Conservation (phyloP, 2,113 vertebrate genomes). For the Lepus timidus region DNA sequence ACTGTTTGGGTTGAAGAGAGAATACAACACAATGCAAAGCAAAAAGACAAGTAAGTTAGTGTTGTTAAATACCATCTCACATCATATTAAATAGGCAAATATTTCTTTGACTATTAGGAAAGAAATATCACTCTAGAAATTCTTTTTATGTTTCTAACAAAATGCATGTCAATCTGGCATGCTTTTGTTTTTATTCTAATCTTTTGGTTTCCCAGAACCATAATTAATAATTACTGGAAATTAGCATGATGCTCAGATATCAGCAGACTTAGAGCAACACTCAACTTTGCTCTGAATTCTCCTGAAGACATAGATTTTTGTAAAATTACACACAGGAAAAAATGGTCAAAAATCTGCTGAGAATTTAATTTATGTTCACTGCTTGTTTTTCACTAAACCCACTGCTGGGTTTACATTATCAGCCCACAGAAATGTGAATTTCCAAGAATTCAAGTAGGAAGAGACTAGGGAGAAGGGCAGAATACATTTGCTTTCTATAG, state of each 20-base stretch:
- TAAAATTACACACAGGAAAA: neutral
- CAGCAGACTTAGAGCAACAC: neutral
- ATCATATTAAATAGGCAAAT: neutral
- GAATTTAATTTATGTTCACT: conserved; percentile 21
- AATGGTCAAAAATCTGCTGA: neutral
- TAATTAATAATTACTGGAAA: conserved; percentile 37
- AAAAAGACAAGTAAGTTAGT: neutral
- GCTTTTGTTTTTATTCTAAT: conserved; percentile 38
- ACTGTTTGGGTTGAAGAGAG: neutral
- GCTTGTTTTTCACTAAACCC: conserved; percentile 27
- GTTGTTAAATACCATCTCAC: neutral
- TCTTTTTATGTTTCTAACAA: conserved; percentile 42
- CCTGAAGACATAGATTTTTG: neutral
- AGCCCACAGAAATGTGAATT: conserved; percentile 32
- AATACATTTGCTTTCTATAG: conserved; percentile 49
- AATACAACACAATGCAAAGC: neutral
- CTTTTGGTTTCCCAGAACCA: conserved; percentile 12
- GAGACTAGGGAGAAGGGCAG: neutral
- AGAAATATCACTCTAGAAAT: neutral
- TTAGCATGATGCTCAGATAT: neutral
- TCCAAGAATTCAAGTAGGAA: conserved; percentile 32
- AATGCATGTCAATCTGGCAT: neutral
- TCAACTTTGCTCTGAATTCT: neutral
- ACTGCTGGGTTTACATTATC: neutral
- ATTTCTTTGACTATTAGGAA: neutral